Evolutionary conservation across 1,140 invertebrate genomes (phyloP).

Genomic region (Cydia pomonella): DNA sequence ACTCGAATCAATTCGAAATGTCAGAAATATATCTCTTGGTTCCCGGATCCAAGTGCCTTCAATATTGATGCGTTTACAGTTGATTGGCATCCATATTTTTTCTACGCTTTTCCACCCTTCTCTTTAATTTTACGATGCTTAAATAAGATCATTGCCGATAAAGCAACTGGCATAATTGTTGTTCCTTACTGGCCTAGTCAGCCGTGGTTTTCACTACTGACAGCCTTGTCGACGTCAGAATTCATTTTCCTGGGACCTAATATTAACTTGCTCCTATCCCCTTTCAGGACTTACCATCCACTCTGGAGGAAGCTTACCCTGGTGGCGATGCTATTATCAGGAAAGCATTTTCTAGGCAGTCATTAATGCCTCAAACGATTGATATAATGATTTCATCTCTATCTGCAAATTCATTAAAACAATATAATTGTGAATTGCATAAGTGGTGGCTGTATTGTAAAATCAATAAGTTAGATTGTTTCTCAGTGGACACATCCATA

Average conservation of each 20-base stretch:
- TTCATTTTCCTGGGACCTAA: slow-evolving; percentile 6
- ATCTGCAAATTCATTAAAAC: slow-evolving; percentile 31
- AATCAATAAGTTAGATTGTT: slow-evolving; percentile 16
- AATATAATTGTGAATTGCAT: slow-evolving; percentile 28
- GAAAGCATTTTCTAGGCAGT: slow-evolving; percentile 6
- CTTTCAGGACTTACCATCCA: too few species aligned
- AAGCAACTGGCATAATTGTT: neutral
- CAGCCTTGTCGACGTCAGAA: neutral
- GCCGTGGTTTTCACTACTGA: neutral
- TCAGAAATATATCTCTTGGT: too few species aligned
- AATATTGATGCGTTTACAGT: too few species aligned
- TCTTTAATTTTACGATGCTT: neutral
- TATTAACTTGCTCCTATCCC: too few species aligned
- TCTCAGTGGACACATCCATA: neutral
- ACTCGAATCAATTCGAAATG: too few species aligned
- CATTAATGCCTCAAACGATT: slow-evolving; percentile 6
- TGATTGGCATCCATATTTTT: neutral
- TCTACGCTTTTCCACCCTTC: slow-evolving; percentile 6
- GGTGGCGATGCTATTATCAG: too few species aligned
- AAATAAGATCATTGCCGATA: slow-evolving; percentile 3
- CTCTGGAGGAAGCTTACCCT: too few species aligned
- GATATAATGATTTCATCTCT: slow-evolving; percentile 36
- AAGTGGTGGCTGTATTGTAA: slow-evolving; percentile 37
- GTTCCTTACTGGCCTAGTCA: neutral
- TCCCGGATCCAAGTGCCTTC: too few species aligned